phyloP scores from a whole-genome alignment of 30 jellyfish, hydroid and myxozoan genomes.

The Catostylus mosaicus region DNA sequence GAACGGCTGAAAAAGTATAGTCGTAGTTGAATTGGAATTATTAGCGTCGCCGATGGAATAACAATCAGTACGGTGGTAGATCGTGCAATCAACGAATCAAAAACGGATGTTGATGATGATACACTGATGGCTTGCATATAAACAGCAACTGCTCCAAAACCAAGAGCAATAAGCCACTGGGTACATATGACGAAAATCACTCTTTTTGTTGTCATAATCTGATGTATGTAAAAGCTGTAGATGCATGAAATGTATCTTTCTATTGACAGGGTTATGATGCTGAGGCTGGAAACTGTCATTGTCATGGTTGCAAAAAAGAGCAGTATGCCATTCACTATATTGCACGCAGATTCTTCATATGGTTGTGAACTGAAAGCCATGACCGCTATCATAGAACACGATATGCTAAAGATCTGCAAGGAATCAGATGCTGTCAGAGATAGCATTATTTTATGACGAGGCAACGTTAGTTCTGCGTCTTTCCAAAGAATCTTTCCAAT shows the following conservation, averaged over 20 bases:
- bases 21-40: neutral
- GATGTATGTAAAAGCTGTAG: neutral
- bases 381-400: neutral
- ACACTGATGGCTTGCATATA: neutral
- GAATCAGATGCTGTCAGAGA: neutral
- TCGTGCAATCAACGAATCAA: neutral
- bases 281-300: neutral
- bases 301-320: neutral
- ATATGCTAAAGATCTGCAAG: neutral
- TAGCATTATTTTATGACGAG: neutral
- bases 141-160: neutral
- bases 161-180: neutral
- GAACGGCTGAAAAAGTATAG: neutral
- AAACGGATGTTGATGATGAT: neutral
- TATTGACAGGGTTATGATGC: neutral
- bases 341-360: neutral
- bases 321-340: neutral
- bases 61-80: neutral
- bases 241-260: slow-evolving; percentile 7
- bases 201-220: slow-evolving; percentile 3
- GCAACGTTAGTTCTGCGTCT: neutral
- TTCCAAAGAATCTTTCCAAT: neutral
- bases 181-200: neutral
- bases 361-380: neutral
- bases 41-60: neutral